These are phyloP conservation scores for Rambutsinella grinnellia DNA, from an alignment of 2,888 invertebrate genomes.

Conservation along the genomic window DNA sequence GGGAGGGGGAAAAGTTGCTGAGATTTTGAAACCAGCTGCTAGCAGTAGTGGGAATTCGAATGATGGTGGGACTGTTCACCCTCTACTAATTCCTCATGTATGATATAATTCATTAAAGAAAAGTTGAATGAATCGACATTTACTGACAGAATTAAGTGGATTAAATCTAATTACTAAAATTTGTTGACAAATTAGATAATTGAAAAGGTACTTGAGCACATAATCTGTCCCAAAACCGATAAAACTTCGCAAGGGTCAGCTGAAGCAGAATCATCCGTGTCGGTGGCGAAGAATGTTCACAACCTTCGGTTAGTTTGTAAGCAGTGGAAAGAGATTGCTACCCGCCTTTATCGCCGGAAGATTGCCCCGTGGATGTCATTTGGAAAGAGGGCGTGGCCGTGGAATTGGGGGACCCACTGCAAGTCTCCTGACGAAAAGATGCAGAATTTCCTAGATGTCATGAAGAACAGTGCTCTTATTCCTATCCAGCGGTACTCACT, in stretches of 20 bases:
- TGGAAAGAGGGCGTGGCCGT: constrained; percentile 7
- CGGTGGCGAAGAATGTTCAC: not conserved
- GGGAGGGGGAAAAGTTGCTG: not conserved
- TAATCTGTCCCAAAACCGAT: constrained; percentile 4
- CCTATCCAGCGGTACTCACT: constrained; percentile 25
- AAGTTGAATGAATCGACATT: not conserved
- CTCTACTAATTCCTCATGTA: constrained; percentile 34
- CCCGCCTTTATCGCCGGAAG: constrained; percentile 22
- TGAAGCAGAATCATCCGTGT: not conserved
- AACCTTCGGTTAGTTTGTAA: constrained; percentile 23
- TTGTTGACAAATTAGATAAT: constrained; percentile 13
- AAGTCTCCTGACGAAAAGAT: constrained; percentile 25
- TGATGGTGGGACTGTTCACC: constrained; percentile 4
- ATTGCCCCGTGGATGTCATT: not conserved
- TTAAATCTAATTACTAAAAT: not conserved
- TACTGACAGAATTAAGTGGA: not conserved
- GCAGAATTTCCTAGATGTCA: constrained; percentile 18
- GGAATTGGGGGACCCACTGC: not conserved
- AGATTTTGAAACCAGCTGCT: not conserved
- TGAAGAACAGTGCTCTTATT: constrained; percentile 13
- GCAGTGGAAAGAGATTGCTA: constrained; percentile 30
- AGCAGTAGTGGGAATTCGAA: not conserved
- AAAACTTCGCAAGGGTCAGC: constrained; percentile 4
- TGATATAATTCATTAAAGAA: no score
- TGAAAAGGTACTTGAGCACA: constrained; percentile 23